A percentile compares a stretch with the other conserved stretches of the same genome.
Evolutionary conservation across 2,888 invertebrate genomes (phyloP).

Genomic region (Keiferia lycopersicella): DNA sequence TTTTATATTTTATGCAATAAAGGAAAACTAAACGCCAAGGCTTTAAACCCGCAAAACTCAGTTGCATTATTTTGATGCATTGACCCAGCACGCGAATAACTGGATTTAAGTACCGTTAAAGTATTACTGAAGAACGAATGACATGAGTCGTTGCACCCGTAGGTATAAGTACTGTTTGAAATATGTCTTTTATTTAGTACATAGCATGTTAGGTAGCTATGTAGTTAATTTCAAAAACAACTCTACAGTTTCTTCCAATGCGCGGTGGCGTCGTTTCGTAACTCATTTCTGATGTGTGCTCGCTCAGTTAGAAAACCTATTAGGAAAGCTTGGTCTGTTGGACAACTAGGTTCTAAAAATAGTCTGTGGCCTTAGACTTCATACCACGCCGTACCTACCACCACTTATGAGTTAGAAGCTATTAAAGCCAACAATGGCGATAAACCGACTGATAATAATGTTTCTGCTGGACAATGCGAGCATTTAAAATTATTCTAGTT

Average conservation of each 20-base stretch:
- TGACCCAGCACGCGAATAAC: too few relatives aligned
- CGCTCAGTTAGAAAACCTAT: neutral
- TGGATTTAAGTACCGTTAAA: too few relatives aligned
- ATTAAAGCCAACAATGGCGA: conserved; percentile 11
- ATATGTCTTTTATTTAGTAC: too few relatives aligned
- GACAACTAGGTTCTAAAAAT: conserved; percentile 3
- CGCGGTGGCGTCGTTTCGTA: neutral
- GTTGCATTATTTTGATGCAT: too few relatives aligned
- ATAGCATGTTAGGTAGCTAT: too few relatives aligned
- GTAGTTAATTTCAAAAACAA: too few relatives aligned
- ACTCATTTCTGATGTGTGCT: neutral
- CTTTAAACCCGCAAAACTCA: too few relatives aligned
- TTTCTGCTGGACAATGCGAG: neutral
- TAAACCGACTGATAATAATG: neutral
- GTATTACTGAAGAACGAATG: neutral
- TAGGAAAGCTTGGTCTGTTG: neutral
- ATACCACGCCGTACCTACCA: too few relatives aligned
- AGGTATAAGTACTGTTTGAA: too few relatives aligned
- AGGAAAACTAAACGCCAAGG: too few relatives aligned
- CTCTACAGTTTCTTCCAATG: neutral
- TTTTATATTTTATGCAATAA: too few relatives aligned
- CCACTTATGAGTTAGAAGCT: conserved; percentile 1
- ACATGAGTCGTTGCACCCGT: neutral
- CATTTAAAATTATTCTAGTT: neutral
- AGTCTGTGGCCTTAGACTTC: neutral